phyloP scores from a whole-genome alignment of 1,140 invertebrate genomes.

The Leptinotarsa undecemlineata region DNA sequence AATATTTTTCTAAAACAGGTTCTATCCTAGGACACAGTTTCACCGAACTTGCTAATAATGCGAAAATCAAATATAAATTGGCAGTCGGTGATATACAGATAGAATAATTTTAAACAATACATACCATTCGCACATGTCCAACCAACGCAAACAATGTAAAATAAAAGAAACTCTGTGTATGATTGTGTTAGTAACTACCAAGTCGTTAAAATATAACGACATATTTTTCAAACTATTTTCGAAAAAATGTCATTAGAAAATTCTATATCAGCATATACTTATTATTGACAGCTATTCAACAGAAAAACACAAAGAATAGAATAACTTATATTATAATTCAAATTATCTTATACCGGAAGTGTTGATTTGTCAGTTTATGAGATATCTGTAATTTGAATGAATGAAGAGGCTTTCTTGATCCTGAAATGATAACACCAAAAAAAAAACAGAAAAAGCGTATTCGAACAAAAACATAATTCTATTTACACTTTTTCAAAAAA shows the following conservation, averaged over 20 bases:
- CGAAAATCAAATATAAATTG: constrained; percentile 28
- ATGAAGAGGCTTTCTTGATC: too few relatives aligned
- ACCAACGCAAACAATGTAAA: constrained; percentile 55
- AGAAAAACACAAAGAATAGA: too few relatives aligned
- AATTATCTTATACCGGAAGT: too few relatives aligned
- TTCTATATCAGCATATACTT: too few relatives aligned
- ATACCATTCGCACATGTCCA: constrained; percentile 55
- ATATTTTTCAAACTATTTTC: constrained; percentile 13
- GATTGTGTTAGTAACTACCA: constrained; percentile 32
- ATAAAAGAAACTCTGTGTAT: constrained; percentile 54
- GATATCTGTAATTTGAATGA: too few relatives aligned
- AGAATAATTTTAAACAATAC: constrained; percentile 48
- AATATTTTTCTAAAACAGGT: constrained; percentile 52
- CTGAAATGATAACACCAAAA: too few relatives aligned
- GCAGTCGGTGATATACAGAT: constrained; percentile 23
- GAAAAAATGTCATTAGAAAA: neutral
- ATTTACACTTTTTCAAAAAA: too few relatives aligned
- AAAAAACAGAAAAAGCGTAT: too few relatives aligned
- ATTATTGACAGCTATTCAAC: too few relatives aligned
- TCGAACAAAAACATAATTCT: too few relatives aligned
- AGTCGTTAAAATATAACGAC: constrained; percentile 33
- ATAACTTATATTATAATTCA: too few relatives aligned
- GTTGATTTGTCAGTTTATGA: too few relatives aligned
- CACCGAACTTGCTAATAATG: constrained; percentile 46
- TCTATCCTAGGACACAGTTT: constrained; percentile 53